These are phyloP conservation scores for Gymnocheta viridis DNA, from an alignment of 2,888 invertebrate species.

Conservation along the genomic window DNA sequence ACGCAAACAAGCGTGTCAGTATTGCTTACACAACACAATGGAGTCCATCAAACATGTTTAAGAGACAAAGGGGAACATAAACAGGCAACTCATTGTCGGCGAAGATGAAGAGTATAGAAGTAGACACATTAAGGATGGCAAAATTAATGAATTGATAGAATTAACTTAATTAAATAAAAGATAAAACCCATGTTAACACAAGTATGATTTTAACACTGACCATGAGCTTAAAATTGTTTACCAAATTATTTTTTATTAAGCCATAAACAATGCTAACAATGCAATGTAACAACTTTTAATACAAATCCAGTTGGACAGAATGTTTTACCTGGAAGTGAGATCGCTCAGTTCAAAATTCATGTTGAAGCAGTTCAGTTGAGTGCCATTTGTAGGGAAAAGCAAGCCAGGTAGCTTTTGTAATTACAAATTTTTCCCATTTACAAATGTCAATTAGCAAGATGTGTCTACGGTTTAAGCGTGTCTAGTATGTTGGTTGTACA, in stretches of 20 bases:
- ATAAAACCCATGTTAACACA: background rate
- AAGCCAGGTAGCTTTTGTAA: no score
- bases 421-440: background rate
- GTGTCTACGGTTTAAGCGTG: background rate
- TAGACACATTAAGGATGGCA: background rate
- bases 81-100: background rate
- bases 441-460: background rate
- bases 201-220: background rate
- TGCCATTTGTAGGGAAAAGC: no score
- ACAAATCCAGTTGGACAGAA: background rate
- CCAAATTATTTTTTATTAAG: background rate
- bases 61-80: background rate
- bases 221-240: background rate
- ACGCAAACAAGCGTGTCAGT: constrained; percentile 26
- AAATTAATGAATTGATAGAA: background rate
- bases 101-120: background rate
- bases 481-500: background rate
- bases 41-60: background rate
- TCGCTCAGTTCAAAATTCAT: no score
- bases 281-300: no score
- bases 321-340: no score
- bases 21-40: constrained; percentile 20
- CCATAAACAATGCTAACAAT: background rate
- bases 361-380: no score
- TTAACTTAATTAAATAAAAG: background rate